Conservation (phyloP, 1,140 invertebrate species). For the Pantala flavescens region DNA sequence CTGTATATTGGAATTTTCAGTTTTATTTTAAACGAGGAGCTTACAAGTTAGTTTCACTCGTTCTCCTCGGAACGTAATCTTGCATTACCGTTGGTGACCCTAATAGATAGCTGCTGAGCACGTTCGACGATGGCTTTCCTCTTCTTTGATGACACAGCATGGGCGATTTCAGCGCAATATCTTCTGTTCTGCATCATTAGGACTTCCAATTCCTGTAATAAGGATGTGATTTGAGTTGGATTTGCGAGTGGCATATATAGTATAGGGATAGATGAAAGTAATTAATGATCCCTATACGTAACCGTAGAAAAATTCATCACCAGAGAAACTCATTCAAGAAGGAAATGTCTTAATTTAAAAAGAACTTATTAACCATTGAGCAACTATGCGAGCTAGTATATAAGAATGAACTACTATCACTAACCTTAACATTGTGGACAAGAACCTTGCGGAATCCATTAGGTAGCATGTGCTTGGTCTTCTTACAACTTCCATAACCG, state of each 20-base stretch:
- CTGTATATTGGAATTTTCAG: neutral
- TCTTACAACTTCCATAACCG: slow-evolving; percentile 94
- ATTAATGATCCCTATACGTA: too few species aligned
- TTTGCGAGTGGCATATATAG: too few species aligned
- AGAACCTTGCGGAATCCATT: slow-evolving; percentile 94
- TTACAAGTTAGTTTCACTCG: slow-evolving; percentile 60
- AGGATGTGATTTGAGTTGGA: neutral
- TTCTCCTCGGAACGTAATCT: slow-evolving; percentile 95
- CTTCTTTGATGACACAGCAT: slow-evolving; percentile 92
- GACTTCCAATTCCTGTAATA: slow-evolving; percentile 87
- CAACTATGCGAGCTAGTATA: too few species aligned
- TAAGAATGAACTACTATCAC: too few species aligned
- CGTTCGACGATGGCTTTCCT: slow-evolving; percentile 92
- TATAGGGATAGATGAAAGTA: too few species aligned
- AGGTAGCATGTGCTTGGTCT: slow-evolving; percentile 90
- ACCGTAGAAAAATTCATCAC: too few species aligned
- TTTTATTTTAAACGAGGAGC: neutral
- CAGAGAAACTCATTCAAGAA: too few species aligned
- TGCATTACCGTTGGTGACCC: slow-evolving; percentile 92
- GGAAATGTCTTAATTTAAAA: too few species aligned
- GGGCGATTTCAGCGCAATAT: slow-evolving; percentile 95
- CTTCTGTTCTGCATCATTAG: slow-evolving; percentile 97
- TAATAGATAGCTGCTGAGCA: slow-evolving; percentile 89
- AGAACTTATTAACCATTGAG: too few species aligned
- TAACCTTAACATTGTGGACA: slow-evolving; percentile 72